Base-by-base conservation (phyloP, 2,888 invertebrate species). In the Campoplex nolae region DNA sequence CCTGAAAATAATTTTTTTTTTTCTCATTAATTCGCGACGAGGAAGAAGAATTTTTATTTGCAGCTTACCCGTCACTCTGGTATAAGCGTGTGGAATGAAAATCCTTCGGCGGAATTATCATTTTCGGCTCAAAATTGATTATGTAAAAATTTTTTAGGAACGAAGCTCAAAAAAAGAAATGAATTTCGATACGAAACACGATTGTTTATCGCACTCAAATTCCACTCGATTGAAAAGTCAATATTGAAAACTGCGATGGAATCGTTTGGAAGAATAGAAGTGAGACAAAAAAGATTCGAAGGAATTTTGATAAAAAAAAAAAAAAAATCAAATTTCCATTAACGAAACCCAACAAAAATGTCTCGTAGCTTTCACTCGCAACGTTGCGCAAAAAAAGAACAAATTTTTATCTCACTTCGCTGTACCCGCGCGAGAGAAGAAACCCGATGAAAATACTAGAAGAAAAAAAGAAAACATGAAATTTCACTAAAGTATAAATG, bases 401-500 rank as follows among this genome's bases (percentile, higher is more conserved):
- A 62, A 62, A 62, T 28, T 62, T 32, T 32, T 32, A 32, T 62
- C 32, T 32, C 62, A 62, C 6, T 32, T 13, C 62, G 28, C 62
- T 13, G 62, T 32, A 16, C 32, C 32, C 16, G 28, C 16, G 11
- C 16, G 16, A 62, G 13, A 13, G 11, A 32, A 58, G 28, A 32
- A 32, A 58, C 4, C 4, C 0, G 51, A 6, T 51, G 62, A 32
- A 62, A 32, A 42, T 32, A 73, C 28, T 23, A 51, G 23, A 16
- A 28, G 18, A 51, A 32, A 73, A 73, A 71, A 42, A 48, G 51
- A 51, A 73, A 73, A 38, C 38, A 38, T 32, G 51, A 32, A 51
- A 73, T 73, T 73, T 73, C 23, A 42, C 16, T 16, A 8, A 16
- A 73, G 23, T 70, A 23, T 45, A 73, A 73, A 73, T 35, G 7